Evolutionary conservation across 2,797 vertebrate species (phyloP).

Genomic region (Rhyacichthys aspro): DNA sequence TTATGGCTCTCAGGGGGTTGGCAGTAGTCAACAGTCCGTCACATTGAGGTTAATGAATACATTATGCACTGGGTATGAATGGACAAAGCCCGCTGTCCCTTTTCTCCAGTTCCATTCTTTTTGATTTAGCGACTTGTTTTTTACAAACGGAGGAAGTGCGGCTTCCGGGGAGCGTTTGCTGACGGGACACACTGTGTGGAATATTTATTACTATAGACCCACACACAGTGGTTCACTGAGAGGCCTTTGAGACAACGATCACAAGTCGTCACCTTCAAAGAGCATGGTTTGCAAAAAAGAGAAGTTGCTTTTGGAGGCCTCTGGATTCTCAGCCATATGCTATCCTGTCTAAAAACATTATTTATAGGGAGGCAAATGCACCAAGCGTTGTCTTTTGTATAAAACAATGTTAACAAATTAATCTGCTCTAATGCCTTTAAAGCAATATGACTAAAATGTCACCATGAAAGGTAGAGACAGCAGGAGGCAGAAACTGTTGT

Average conservation of each 20-base stretch:
- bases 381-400: not conserved
- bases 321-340: slow-evolving; percentile 28
- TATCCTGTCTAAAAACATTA: slow-evolving; percentile 27
- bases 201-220: slow-evolving; percentile 50
- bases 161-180: slow-evolving; percentile 50
- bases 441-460: too few relatives aligned
- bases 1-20: slow-evolving; percentile 63
- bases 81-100: slow-evolving; percentile 57
- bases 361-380: slow-evolving; percentile 5
- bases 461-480: too few relatives aligned
- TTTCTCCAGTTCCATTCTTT: slow-evolving; percentile 59
- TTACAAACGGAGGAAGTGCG: slow-evolving; percentile 45
- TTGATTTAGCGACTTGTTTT: slow-evolving; percentile 77
- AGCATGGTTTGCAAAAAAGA: slow-evolving; percentile 28
- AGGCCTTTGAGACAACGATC: slow-evolving; percentile 42
- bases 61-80: slow-evolving; percentile 69
- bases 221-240: slow-evolving; percentile 37
- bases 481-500: too few relatives aligned
- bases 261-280: slow-evolving; percentile 51
- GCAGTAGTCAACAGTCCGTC: slow-evolving; percentile 50
- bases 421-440: too few relatives aligned
- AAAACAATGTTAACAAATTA: too few relatives aligned
- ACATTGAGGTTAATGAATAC: slow-evolving; percentile 64
- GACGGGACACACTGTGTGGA: slow-evolving; percentile 31
- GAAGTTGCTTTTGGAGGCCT: slow-evolving; percentile 24